Conservation (phyloP, 1,140 invertebrate genomes). For the Cydia pomonella region DNA sequence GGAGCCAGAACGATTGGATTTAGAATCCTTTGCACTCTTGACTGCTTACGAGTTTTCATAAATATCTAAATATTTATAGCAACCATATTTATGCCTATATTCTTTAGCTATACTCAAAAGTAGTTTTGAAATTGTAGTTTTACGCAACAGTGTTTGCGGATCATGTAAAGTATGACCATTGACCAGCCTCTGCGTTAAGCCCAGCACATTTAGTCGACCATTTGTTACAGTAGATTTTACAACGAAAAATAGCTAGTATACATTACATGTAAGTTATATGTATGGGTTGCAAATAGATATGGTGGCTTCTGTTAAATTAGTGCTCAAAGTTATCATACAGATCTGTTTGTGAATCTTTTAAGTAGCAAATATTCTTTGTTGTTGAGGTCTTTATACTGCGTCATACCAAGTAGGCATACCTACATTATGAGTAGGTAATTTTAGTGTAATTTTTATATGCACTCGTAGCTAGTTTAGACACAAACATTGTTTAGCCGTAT, state of each 20-base stretch:
- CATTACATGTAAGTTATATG: slow-evolving; percentile 41
- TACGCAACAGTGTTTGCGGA: slow-evolving; percentile 32
- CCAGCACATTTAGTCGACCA: slow-evolving; percentile 37
- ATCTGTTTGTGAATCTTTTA: slow-evolving; percentile 6
- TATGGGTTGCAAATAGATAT: slow-evolving; percentile 24
- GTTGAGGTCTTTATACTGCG: slow-evolving; percentile 37
- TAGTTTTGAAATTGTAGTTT: slow-evolving; percentile 49
- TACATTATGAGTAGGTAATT: slow-evolving; percentile 35
- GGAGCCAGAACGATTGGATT: slow-evolving; percentile 15
- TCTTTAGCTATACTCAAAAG: slow-evolving; percentile 46
- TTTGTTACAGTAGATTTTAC: slow-evolving; percentile 68
- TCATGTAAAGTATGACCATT: neutral
- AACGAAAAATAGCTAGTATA: slow-evolving; percentile 66
- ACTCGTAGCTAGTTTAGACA: slow-evolving; percentile 72
- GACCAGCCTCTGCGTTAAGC: neutral
- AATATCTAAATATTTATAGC: slow-evolving; percentile 20
- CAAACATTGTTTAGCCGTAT: slow-evolving; percentile 55
- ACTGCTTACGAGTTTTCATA: slow-evolving; percentile 17
- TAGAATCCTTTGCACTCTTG: slow-evolving; percentile 12
- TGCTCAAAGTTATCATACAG: slow-evolving; percentile 24
- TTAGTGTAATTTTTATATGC: slow-evolving; percentile 47
- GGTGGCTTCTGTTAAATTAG: slow-evolving; percentile 13
- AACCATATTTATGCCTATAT: slow-evolving; percentile 38
- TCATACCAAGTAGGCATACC: slow-evolving; percentile 31
- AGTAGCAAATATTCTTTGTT: slow-evolving; percentile 25